Evolutionary conservation across 2,888 invertebrate species (phyloP).

Genomic region (Acanthosepion esculentum): DNA sequence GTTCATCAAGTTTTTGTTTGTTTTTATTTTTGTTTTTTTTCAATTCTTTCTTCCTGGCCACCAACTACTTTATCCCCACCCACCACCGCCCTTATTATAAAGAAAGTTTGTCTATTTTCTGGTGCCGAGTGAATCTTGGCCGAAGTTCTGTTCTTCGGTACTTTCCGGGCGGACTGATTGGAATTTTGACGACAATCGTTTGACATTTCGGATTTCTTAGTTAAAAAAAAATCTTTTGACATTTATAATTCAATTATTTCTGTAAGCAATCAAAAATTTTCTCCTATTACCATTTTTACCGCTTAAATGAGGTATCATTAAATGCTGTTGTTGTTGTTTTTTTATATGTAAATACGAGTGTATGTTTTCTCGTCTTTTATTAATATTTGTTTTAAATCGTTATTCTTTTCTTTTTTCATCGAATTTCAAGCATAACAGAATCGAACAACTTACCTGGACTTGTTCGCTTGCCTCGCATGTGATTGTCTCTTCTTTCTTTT

Average conservation of each 20-base stretch:
- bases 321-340: not conserved
- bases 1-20: not conserved
- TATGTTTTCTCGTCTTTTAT: not conserved
- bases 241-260: constrained; percentile 22
- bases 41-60: not conserved
- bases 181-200: constrained; percentile 20
- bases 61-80: not conserved
- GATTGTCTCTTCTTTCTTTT: too few relatives aligned
- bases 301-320: not conserved
- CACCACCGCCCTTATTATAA: not conserved
- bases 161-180: not conserved
- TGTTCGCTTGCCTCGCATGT: not conserved
- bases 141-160: not conserved
- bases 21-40: not conserved
- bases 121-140: not conserved
- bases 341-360: not conserved
- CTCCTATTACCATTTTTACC: not conserved
- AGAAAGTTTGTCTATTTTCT: not conserved
- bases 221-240: not conserved
- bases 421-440: not conserved
- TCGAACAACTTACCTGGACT: not conserved
- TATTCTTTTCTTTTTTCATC: too few relatives aligned
- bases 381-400: too few relatives aligned
- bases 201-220: constrained; percentile 18
- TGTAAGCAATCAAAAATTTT: not conserved